Evolutionary conservation across 2,888 invertebrate genomes (phyloP).

Genomic region (Sminthurides aquaticus): DNA sequence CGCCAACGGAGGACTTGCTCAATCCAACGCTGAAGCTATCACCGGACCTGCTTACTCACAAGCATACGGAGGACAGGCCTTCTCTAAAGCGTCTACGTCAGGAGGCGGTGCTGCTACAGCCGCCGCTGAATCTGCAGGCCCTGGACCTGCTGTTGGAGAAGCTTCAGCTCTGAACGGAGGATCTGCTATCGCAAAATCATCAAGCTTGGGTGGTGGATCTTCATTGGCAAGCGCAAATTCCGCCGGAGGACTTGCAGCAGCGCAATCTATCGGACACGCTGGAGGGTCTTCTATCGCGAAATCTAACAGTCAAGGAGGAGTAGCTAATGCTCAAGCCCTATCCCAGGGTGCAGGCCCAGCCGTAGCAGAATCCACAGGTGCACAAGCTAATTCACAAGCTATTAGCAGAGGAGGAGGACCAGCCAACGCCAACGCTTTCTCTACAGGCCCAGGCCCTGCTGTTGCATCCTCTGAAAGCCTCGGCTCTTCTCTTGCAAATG

Average conservation of each 20-base stretch:
- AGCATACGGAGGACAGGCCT: not conserved
- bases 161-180: not conserved
- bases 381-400: not conserved
- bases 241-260: not conserved
- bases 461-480: not conserved
- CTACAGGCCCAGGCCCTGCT: not conserved
- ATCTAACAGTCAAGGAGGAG: not conserved
- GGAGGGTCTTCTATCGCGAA: not conserved
- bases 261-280: not conserved
- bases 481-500: not conserved
- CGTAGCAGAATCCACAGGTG: not conserved
- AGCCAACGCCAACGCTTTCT: not conserved
- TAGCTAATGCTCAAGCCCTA: not conserved
- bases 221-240: not conserved
- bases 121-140: not conserved
- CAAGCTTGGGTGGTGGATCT: not conserved
- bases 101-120: not conserved
- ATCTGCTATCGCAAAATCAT: not conserved
- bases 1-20: not conserved
- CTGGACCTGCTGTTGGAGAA: not conserved
- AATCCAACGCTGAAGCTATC: not conserved
- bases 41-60: not conserved
- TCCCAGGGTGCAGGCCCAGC: not conserved
- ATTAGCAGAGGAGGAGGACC: not conserved
- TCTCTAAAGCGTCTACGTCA: not conserved